phyloP scores from a whole-genome alignment of 2,113 vertebrate species.

The Pterophyllum scalare region DNA sequence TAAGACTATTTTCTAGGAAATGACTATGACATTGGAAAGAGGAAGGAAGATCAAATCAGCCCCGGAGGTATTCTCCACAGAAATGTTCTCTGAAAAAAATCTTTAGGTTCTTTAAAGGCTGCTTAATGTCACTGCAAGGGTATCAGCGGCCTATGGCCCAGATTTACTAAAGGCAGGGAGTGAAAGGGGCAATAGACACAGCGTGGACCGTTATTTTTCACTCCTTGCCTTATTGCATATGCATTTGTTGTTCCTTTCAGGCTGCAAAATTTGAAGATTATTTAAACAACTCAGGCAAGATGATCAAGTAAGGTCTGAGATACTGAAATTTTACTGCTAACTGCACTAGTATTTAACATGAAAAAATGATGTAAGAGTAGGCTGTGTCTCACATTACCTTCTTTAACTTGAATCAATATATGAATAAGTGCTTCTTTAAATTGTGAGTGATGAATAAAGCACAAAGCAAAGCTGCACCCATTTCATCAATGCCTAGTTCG shows the following conservation, averaged over 20 bases:
- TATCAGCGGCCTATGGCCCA: background rate
- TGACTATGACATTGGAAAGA: conserved; percentile 30
- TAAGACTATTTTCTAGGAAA: conserved; percentile 3
- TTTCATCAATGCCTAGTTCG: background rate
- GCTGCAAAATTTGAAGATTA: background rate
- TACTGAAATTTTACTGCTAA: background rate
- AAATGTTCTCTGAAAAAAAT: conserved; percentile 33
- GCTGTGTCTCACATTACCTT: background rate
- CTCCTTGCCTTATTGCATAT: background rate
- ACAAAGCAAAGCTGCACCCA: background rate
- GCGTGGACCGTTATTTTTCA: background rate
- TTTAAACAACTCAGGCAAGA: background rate
- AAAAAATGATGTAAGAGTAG: background rate
- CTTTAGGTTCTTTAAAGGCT: conserved; percentile 17
- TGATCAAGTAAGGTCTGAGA: background rate
- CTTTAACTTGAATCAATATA: conserved; percentile 7
- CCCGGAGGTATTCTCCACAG: conserved; percentile 28
- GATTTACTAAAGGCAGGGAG: background rate
- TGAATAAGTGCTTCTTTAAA: background rate
- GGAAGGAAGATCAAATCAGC: conserved; percentile 10
- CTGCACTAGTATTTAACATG: background rate
- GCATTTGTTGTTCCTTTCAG: background rate
- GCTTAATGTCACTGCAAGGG: conserved; percentile 17
- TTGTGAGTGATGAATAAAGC: background rate
- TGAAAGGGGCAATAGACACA: background rate